Percentiles rank a stretch among this genome's conserved stretches.
phyloP scores from a whole-genome alignment of 2,797 vertebrate species.

The Brachyrhaphis roseni region DNA sequence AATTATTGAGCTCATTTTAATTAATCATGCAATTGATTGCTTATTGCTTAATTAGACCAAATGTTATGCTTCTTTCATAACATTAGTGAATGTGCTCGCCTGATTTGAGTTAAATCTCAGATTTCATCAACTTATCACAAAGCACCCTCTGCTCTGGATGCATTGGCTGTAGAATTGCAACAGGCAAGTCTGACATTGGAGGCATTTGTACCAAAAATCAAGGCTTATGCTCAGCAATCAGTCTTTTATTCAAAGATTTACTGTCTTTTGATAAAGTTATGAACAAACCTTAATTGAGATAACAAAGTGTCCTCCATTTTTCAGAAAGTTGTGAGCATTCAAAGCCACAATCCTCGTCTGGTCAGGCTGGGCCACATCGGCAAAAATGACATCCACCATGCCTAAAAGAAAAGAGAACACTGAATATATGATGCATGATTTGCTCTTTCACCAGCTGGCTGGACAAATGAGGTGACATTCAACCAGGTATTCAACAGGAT shows the following conservation, averaged over 20 bases:
- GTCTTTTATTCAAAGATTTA: neutral
- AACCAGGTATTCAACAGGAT: neutral
- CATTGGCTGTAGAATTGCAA: neutral
- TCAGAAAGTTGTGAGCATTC: conserved; percentile 94
- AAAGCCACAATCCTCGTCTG: conserved; percentile 94
- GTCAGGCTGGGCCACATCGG: conserved; percentile 94
- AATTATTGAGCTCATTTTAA: too few relatives aligned
- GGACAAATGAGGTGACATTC: neutral
- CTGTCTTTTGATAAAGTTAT: neutral
- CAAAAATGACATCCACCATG: conserved; percentile 97
- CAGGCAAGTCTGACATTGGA: neutral
- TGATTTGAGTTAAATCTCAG: neutral
- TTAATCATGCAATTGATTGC: too few relatives aligned
- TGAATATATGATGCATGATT: neutral
- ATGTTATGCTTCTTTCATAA: neutral
- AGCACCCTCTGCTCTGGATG: neutral
- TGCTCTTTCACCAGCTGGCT: neutral
- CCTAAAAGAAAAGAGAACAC: conserved; percentile 66
- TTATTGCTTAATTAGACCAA: neutral
- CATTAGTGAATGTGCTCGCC: too few relatives aligned
- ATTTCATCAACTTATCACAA: neutral
- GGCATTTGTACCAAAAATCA: neutral
- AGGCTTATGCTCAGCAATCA: neutral
- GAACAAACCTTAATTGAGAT: conserved; percentile 91
- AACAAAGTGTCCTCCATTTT: conserved; percentile 92